Evolutionary conservation across 2,113 vertebrate genomes (phyloP).

Genomic region (Chionis minor): DNA sequence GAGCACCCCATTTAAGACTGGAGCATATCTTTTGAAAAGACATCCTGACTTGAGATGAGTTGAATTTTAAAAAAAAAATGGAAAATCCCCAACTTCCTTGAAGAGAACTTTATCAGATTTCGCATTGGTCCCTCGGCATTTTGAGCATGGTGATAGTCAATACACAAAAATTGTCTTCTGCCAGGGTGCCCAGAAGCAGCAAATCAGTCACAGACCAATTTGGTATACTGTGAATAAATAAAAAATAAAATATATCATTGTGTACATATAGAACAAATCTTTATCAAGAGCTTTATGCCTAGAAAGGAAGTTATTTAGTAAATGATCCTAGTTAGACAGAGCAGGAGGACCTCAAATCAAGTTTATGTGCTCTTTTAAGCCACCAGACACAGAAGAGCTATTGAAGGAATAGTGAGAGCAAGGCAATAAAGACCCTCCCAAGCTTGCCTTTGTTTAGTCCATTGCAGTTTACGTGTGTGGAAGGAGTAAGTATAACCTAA

Average conservation of each 20-base stretch:
- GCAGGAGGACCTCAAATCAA: background rate
- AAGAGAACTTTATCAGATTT: conserved; percentile 11
- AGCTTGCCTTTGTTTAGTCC: background rate
- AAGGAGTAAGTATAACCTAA: background rate
- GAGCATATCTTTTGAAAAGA: conserved; percentile 31
- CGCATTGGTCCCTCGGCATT: background rate
- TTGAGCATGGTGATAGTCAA: background rate
- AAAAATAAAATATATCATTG: background rate
- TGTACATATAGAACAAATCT: background rate
- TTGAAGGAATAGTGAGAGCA: background rate
- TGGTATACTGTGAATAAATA: background rate
- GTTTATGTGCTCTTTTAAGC: background rate
- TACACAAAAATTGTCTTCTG: background rate
- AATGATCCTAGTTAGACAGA: background rate
- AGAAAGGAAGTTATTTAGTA: background rate
- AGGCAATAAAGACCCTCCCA: background rate
- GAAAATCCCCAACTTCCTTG: conserved; percentile 10
- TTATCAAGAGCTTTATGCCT: background rate
- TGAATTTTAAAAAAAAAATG: background rate
- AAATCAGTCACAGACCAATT: background rate
- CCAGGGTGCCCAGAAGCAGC: background rate
- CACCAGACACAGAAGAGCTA: background rate
- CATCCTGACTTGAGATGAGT: background rate
- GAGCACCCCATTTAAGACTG: conserved; percentile 33
- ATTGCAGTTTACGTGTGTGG: background rate